A percentile compares a stretch with the other conserved stretches of the same genome.
Conservation (phyloP, 2,797 vertebrate species). For the Crax fasciolata region DNA sequence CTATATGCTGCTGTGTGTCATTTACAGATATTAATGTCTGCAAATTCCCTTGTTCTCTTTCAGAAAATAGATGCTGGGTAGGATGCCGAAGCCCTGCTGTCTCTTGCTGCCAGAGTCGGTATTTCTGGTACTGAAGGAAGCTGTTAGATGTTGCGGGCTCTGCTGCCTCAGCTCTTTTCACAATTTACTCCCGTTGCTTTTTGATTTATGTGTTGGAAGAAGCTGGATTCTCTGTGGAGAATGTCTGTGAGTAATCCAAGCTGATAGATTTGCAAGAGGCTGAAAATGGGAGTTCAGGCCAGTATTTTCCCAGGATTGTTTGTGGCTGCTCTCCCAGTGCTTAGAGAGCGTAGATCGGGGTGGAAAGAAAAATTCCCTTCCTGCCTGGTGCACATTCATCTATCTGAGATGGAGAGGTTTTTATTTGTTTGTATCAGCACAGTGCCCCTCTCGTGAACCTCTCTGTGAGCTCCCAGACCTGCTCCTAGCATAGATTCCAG, state of each 20-base stretch:
- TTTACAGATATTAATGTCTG: not conserved
- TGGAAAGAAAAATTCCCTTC: not conserved
- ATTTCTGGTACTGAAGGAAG: not conserved
- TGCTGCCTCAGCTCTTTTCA: not conserved
- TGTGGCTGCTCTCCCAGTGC: not conserved
- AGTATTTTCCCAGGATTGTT: not conserved
- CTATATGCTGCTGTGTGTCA: not conserved
- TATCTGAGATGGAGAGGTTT: not conserved
- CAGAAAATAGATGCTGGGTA: not conserved
- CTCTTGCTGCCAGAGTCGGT: not conserved
- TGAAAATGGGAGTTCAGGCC: not conserved
- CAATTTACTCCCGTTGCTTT: not conserved
- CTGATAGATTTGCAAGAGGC: not conserved
- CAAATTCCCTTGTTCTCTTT: not conserved
- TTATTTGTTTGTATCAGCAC: not conserved
- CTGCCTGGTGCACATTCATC: not conserved
- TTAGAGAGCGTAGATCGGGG: not conserved
- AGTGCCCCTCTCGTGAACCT: not conserved
- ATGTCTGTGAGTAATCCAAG: not conserved
- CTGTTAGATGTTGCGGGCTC: not conserved
- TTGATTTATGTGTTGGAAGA: not conserved
- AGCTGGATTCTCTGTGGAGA: not conserved
- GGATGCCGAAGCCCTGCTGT: not conserved
- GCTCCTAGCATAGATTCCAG: not conserved
- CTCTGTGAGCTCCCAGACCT: not conserved